Evolutionary conservation across 2,113 vertebrate species (phyloP), one percentile per base, ranked within the genome.

Genomic region (Malurus cyaneus): DNA sequence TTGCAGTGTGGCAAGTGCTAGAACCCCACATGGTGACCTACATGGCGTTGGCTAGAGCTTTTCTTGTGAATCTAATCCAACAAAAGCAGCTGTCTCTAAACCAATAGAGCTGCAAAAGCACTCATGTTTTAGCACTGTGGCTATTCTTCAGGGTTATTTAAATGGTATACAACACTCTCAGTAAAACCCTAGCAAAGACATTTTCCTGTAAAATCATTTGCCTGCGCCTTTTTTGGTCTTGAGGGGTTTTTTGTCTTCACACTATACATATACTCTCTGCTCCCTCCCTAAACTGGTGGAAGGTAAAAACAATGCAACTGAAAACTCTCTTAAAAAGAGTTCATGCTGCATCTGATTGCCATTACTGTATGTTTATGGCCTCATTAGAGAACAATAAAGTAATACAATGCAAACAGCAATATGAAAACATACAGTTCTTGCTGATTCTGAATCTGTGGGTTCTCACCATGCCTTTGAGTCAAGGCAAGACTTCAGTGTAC

Each of bases 31-130:
- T 87, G 88, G 90, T 93, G 93, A 96, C 94, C 95, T 86, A 94
- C 88, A 92, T 97, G 96, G 86, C 28, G 0, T 46, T 91, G 92
- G 88, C 84, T 90, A 12, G 52, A 87, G 89, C 42, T 82, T 42
- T 69, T 59, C 74, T 94, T 76, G 81, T 94, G 96, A 87, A 20
- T 86, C 84, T 88, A 86, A 88, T 97, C 95, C 97, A 97, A 91
- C 86, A 94, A 94, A 96, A 94, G 92, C 96, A 95, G 96, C 76
- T 95, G 81, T 95, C 94, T 87, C 60, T 53, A 67, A 94, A 88
- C 62, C 39, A 89, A 50, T 18, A 89, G 73, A 93, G 64, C 72
- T 96, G 66, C 34, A 82, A 92, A 89, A 96, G 47, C 70, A 49
- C 70, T 91, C 53, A 41, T 26, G 32, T 79, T 94, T 93, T 80